These are phyloP conservation scores for Accipiter cooperii DNA, from an alignment of 2,113 vertebrate species.

Conservation along the genomic window DNA sequence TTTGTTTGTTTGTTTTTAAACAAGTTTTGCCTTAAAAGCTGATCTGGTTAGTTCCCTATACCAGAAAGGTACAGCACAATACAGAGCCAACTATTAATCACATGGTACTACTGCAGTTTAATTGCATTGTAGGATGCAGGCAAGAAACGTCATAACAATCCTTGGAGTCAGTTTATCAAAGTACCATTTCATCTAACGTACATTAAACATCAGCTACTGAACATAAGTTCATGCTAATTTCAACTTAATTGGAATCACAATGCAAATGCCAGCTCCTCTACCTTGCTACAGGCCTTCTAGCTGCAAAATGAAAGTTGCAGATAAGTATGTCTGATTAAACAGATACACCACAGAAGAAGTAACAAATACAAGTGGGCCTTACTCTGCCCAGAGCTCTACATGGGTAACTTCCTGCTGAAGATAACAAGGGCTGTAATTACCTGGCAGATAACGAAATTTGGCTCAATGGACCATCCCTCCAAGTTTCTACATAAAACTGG, in stretches of 20 bases:
- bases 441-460: not conserved
- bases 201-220: not conserved
- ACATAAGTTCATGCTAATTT: not conserved
- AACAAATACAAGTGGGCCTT: not conserved
- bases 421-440: not conserved
- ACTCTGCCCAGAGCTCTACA: not conserved
- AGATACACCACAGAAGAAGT: not conserved
- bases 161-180: not conserved
- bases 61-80: not conserved
- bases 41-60: not conserved
- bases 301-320: not conserved
- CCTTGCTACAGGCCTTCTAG: not conserved
- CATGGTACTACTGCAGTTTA: not conserved
- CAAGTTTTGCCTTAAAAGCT: not conserved
- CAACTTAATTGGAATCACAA: not conserved
- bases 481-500: not conserved
- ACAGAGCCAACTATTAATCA: not conserved
- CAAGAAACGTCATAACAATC: not conserved
- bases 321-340: not conserved
- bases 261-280: not conserved
- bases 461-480: not conserved
- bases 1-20: not conserved
- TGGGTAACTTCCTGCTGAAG: not conserved
- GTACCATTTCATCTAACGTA: not conserved
- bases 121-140: not conserved